Evolutionary conservation across 92 coral and sea anemone genomes (phyloP), one percentile per base, ranked within the genome.

Genomic region (Micromussa lordhowensis): DNA sequence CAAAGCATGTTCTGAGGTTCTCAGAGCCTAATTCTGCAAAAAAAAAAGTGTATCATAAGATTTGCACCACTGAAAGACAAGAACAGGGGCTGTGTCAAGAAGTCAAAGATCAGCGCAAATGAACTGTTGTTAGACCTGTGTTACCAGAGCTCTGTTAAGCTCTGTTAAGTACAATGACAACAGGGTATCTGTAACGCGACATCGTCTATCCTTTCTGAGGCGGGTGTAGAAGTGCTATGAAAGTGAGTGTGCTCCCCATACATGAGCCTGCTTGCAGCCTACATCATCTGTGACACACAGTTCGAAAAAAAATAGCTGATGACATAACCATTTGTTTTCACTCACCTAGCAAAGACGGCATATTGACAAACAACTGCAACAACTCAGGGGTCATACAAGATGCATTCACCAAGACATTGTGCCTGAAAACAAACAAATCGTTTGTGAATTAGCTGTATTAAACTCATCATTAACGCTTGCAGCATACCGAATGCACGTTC

Each of bases 1-100:
- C 94, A 82, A 97, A 97, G 82, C 99, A 94, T 14, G 88, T 96
- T 58, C 99, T 85, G 68, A 97, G 95, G 85, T 97, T 96, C 88
- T 97, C 99, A 48, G 97, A 94, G 89, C 98, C 94, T 57, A 93
- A 78, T 32, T 97, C 99, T 84, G 81, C 81, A 74, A 71, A 38
- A 24, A n/a, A n/a, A n/a, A 58, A 73, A 58, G 57, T 15, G 66
- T 6, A 36, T 34, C 2, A 22, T 32, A 59, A 54, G 22, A 16
- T 3, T 29, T 15, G 78, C 13, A 35, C 36, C 14, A 15, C 2
- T 38, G 61, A 22, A 26, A 28, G 38, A 68, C 14, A 51, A 55
- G 5, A 40, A 58, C 4, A 58, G 64, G 18, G n/a, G 64, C 22
- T 18, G 64, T 3, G n/a, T 18, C n/a, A 58, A 19, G n/a, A 58